Evolutionary conservation across 1,140 invertebrate genomes (phyloP).

Genomic region (Cecropterus lyciades): DNA sequence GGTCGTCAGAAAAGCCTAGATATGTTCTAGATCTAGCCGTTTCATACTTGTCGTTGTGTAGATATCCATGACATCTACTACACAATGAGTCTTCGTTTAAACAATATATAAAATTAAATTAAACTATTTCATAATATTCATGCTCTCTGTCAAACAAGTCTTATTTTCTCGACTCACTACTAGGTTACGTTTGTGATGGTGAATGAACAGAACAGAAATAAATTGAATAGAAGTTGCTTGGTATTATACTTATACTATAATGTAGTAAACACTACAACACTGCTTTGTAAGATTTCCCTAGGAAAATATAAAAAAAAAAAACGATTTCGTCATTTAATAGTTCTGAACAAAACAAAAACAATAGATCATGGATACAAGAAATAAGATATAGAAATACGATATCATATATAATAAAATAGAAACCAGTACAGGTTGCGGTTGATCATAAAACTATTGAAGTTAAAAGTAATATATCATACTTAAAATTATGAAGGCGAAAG

Average conservation of each 20-base stretch:
- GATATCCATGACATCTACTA: too few species aligned
- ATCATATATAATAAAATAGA: too few species aligned
- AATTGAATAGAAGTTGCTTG: not conserved
- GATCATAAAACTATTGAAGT: too few species aligned
- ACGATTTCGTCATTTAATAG: slow-evolving; percentile 5
- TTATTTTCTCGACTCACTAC: not conserved
- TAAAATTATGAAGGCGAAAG: too few species aligned
- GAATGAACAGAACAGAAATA: slow-evolving; percentile 7
- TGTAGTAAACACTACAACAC: not conserved
- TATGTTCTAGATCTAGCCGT: too few species aligned
- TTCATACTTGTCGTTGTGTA: too few species aligned
- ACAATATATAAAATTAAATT: too few species aligned
- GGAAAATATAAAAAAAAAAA: slow-evolving; percentile 13
- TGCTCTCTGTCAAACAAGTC: not conserved
- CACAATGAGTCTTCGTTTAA: too few species aligned
- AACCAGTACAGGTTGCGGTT: too few species aligned
- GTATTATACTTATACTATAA: not conserved
- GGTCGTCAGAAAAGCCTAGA: too few species aligned
- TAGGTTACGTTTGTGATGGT: not conserved
- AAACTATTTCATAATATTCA: not conserved
- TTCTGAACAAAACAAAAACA: not conserved
- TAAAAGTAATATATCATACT: too few species aligned
- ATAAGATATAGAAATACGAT: too few species aligned
- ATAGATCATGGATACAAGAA: not conserved
- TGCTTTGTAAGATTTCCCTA: not conserved